These are phyloP conservation scores for Microchrysa polita DNA, from an alignment of 2,888 invertebrate genomes.

Conservation along the genomic window DNA sequence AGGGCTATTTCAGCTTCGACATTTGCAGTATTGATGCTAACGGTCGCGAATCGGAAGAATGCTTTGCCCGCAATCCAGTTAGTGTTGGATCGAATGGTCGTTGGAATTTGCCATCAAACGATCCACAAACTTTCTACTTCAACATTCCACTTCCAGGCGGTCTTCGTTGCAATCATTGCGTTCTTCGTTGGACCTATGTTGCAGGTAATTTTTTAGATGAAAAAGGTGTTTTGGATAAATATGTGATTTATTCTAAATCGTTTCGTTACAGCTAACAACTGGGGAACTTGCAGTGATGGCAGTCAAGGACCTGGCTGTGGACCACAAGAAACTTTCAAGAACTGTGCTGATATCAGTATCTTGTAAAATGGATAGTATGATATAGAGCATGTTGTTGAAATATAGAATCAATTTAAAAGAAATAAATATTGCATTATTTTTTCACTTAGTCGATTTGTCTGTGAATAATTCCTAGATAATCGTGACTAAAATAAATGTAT, in stretches of 20 bases:
- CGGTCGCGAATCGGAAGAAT: slow-evolving; percentile 65
- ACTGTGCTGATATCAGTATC: slow-evolving; percentile 63
- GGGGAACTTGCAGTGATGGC: slow-evolving; percentile 62
- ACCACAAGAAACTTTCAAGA: slow-evolving; percentile 64
- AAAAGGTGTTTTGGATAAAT: background rate
- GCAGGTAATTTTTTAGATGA: slow-evolving; percentile 57
- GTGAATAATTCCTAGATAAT: too few relatives aligned
- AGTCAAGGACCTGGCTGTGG: slow-evolving; percentile 61
- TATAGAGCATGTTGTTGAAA: too few relatives aligned
- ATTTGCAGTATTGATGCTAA: slow-evolving; percentile 65
- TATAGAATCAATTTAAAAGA: too few relatives aligned
- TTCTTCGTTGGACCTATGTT: slow-evolving; percentile 68
- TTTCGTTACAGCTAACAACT: slow-evolving; percentile 62
- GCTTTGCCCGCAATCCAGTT: slow-evolving; percentile 65
- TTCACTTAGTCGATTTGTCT: too few relatives aligned
- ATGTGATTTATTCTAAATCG: background rate
- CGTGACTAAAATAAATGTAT: too few relatives aligned
- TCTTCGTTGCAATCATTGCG: slow-evolving; percentile 66
- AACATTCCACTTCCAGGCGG: slow-evolving; percentile 61
- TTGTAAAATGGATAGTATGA: too few relatives aligned
- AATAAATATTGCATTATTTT: too few relatives aligned
- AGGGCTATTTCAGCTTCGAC: slow-evolving; percentile 65
- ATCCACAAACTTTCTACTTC: slow-evolving; percentile 55
- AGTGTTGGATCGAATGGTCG: slow-evolving; percentile 55
- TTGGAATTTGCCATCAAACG: slow-evolving; percentile 51